A percentile compares a stretch with the other conserved stretches of the same genome.
Conservation (phyloP, 2,113 vertebrate genomes). For the Odontesthes bonariensis region DNA sequence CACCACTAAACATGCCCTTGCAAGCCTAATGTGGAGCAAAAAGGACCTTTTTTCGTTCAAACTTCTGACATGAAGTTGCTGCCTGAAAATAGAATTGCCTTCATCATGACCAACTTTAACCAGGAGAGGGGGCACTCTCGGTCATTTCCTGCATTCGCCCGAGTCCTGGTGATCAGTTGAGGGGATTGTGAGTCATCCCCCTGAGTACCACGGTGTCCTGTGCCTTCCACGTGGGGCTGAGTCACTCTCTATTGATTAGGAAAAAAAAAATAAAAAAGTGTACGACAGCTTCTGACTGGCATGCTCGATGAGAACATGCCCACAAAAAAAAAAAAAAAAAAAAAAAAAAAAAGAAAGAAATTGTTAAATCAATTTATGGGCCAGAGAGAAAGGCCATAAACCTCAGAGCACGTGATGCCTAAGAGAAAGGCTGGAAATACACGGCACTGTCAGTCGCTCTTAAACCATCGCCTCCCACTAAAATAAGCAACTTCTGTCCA, state of each 20-base stretch:
- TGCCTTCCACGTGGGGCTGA: conserved; percentile 71
- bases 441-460: too few species aligned
- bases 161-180: conserved; percentile 24
- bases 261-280: too few species aligned
- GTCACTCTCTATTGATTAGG: conserved; percentile 50
- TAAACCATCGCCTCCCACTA: too few species aligned
- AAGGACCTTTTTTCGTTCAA: too few species aligned
- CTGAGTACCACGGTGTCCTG: conserved; percentile 54
- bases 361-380: background rate
- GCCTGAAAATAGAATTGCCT: background rate
- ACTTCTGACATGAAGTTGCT: too few species aligned
- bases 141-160: background rate
- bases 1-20: too few species aligned
- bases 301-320: conserved; percentile 39
- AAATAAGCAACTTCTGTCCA: too few species aligned
- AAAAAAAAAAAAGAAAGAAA: background rate
- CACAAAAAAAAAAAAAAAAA: too few species aligned
- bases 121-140: conserved; percentile 62
- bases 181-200: conserved; percentile 65
- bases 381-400: background rate
- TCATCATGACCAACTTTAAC: background rate
- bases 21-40: background rate
- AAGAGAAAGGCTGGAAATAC: too few species aligned
- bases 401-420: background rate
- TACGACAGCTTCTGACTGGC: conserved; percentile 41